Base-by-base conservation (phyloP, 2,888 invertebrate genomes). In the Agyllia agylla region DNA sequence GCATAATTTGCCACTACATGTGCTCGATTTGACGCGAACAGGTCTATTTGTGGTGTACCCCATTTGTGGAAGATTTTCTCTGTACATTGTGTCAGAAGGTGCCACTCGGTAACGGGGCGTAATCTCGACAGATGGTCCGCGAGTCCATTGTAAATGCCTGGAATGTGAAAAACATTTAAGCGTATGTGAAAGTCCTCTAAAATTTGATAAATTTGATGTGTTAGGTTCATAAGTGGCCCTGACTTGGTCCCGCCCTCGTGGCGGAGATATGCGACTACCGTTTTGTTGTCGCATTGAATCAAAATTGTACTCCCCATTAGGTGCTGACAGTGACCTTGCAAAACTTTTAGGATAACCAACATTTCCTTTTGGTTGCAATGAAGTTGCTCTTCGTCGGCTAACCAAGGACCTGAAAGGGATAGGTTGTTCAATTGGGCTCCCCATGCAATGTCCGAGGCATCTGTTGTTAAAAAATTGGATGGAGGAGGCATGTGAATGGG, bases 291-390 rank as follows among this genome's bases (percentile, higher is more conserved):
- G 64, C 64, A 64, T 3, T 64, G 64, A 20, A 64, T 64, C 13
- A 64, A 24, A 24, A 64, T 24, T 24, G 64, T 64, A 64, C 64
- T 64, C 64, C 64, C 24, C 3, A 24, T 64, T 5, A 64, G 64
- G 64, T 5, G 64, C 64, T 64, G 64, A 64, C 13, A 64, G 13
- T 64, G 64, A 64, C n/a, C 64, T 64, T 64, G 64, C 20, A 64
- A 64, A n/a, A 64, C 64, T 24, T 64, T 64, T 64, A 64, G 24
- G 64, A 64, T 64, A 2, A 64, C 13, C 2, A 64, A 5, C 64
- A 64, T 64, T 33, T 77, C 77, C 35, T 77, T 77, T 33, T 77
- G 77, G 77, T 77, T 77, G 77, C 77, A 77, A 33, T 77, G 77
- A 33, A 77, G 33, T 4, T 77, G 31, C 35, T 6, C 11, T 33